Evolutionary conservation across 2,797 vertebrate species (phyloP).

Genomic region (Cyclura pinguis): DNA sequence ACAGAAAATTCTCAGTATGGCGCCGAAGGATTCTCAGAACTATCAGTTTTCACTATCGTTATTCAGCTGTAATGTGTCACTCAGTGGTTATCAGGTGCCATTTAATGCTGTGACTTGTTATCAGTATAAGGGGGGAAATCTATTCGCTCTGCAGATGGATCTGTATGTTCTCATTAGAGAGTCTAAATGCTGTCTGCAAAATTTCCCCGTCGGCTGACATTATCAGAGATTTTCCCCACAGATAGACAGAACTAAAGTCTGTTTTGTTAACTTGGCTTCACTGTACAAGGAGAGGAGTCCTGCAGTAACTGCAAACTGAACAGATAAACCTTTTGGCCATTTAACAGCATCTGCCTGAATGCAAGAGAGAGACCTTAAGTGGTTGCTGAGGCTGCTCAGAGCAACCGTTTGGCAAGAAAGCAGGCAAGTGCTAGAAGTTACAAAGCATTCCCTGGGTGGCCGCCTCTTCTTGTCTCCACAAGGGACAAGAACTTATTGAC

Average conservation of each 20-base stretch:
- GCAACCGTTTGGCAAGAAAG: not conserved
- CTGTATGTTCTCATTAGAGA: not conserved
- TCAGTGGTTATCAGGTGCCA: slow-evolving; percentile 10
- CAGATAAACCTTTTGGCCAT: not conserved
- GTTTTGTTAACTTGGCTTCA: not conserved
- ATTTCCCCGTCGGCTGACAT: not conserved
- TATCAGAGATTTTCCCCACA: no score
- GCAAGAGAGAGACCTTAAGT: not conserved
- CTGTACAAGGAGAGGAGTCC: not conserved
- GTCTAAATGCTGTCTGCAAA: not conserved
- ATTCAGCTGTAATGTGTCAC: not conserved
- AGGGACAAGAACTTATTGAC: not conserved
- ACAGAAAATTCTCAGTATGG: not conserved
- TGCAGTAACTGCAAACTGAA: not conserved
- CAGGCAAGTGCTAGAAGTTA: no score
- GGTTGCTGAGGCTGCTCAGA: not conserved
- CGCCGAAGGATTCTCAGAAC: not conserved
- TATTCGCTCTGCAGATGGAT: no score
- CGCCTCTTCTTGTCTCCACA: not conserved
- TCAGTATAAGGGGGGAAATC: not conserved
- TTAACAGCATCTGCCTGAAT: not conserved
- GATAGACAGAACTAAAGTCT: not conserved
- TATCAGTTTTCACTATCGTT: not conserved
- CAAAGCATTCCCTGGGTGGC: no score
- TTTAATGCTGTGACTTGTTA: not conserved